Evolutionary conservation across 1,140 invertebrate genomes (phyloP), one percentile per base, ranked within the genome.

Genomic region (Gryon sp.): DNA sequence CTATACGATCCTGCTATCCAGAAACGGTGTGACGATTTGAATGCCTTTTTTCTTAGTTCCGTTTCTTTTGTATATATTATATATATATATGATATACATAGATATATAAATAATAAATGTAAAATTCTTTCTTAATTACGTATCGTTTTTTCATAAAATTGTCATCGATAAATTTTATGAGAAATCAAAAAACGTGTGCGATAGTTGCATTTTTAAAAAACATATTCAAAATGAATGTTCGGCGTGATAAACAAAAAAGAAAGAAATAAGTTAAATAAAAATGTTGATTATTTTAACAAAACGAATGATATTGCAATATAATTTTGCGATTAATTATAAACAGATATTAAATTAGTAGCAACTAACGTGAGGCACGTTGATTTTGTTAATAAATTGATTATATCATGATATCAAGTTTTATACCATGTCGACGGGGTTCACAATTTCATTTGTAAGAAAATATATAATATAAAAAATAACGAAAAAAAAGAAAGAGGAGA

Each of bases 1-100:
- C 68, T 60, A 70, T 72, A 62, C 45, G 62, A 59, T 78, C 63
- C 34, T 62, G 41, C 57, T 68, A 73, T 63, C 26, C 55, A 72
- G 75, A 77, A 77, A 70, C 60, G 65, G 66, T 77, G 62, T 66
- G 68, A 77, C 75, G 66, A 72, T 72, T 77, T 62, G 24, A 72
- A 77, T 72, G 62, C 55, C 60, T 72, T 72, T 70, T 77, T 72
- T 72, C 46, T 73, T 40, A 46, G 57, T 78, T 70, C 60, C 53
- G 57, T 73, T 73, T 78, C 74, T 73, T 78, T 78, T 78, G 75
- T 78, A 63, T 78, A 73, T 78, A 72, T 76, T 75, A 66, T 75
- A 70, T 60, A 65, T 63, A 69, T 59, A 34, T 53, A 40, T 24
- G 46, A 66, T 46, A 75, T 69, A 76, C 20, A 76, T 76, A 76